Evolutionary conservation across 2,888 invertebrate genomes (phyloP).

Genomic region (Gymnosoma rotundatum): DNA sequence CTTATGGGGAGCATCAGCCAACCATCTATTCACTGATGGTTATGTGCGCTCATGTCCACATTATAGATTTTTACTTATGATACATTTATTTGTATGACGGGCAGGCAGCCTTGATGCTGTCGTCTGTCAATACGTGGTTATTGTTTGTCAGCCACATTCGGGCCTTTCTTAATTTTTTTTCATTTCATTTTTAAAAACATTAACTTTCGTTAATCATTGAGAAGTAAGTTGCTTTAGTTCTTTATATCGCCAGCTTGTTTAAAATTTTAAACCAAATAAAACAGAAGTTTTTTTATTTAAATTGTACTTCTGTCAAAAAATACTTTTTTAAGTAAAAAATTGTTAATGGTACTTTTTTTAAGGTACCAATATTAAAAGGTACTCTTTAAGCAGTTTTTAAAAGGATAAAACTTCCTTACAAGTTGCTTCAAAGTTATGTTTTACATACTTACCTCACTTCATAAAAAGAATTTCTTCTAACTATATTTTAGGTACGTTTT

Average conservation of each 20-base stretch:
- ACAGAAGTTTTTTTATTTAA: too few species aligned
- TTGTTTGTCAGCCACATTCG: constrained; percentile 42
- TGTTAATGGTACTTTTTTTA: too few species aligned
- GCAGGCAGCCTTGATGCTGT: constrained; percentile 61
- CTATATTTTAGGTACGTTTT: too few species aligned
- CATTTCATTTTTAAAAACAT: constrained; percentile 23
- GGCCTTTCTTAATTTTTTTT: constrained; percentile 56
- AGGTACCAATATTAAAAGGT: too few species aligned
- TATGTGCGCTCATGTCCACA: constrained; percentile 61
- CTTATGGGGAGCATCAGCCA: constrained; percentile 42
- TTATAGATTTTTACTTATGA: constrained; percentile 23
- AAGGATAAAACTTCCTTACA: too few species aligned
- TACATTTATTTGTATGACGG: constrained; percentile 18
- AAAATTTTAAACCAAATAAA: not conserved
- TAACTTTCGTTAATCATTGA: not conserved
- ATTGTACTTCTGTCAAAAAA: not conserved
- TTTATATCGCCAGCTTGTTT: not conserved
- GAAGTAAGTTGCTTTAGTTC: not conserved
- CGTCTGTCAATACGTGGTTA: constrained; percentile 50
- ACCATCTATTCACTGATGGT: constrained; percentile 24
- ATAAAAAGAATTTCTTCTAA: too few species aligned
- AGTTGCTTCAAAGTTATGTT: too few species aligned
- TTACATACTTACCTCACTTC: too few species aligned
- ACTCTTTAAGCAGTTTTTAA: too few species aligned
- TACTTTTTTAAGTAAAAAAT: not conserved